Conservation (phyloP, 2,888 invertebrate genomes). For the Diarsia dahlii region DNA sequence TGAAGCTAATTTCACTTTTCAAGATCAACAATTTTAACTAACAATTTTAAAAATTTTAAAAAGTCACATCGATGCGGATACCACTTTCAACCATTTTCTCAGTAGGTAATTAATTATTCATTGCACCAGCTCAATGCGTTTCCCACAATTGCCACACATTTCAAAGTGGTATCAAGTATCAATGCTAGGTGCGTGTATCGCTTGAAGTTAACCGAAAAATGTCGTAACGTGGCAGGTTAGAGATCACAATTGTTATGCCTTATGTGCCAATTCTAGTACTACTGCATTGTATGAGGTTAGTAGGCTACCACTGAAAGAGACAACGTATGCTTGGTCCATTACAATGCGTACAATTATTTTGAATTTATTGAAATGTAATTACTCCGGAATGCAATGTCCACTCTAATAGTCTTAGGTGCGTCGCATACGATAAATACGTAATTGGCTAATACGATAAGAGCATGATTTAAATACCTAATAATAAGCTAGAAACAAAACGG, state of each 20-base stretch:
- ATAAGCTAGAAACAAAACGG: background rate
- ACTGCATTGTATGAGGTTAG: slow-evolving; percentile 23
- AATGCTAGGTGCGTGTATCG: slow-evolving; percentile 44
- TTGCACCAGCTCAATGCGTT: slow-evolving; percentile 32
- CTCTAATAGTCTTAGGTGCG: slow-evolving; percentile 22
- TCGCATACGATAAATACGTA: slow-evolving; percentile 25
- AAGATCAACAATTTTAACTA: background rate
- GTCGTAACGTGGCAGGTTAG: slow-evolving; percentile 53
- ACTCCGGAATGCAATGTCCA: slow-evolving; percentile 33
- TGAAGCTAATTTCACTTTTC: background rate
- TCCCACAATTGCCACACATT: slow-evolving; percentile 38
- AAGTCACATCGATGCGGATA: background rate
- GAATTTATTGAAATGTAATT: slow-evolving; percentile 27
- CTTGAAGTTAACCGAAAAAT: slow-evolving; percentile 54
- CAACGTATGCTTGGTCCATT: background rate
- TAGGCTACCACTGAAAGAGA: slow-evolving; percentile 18
- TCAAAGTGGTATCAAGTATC: slow-evolving; percentile 56
- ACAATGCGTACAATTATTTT: slow-evolving; percentile 42
- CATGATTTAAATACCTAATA: background rate
- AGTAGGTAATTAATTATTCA: slow-evolving; percentile 1
- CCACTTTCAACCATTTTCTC: background rate
- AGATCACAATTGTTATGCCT: slow-evolving; percentile 48
- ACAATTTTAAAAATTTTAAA: no score
- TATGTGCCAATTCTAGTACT: slow-evolving; percentile 33
- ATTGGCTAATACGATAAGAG: slow-evolving; percentile 1